These are phyloP conservation scores for Chironomus tentans DNA, from an alignment of 2,888 invertebrate genomes.

Conservation along the genomic window DNA sequence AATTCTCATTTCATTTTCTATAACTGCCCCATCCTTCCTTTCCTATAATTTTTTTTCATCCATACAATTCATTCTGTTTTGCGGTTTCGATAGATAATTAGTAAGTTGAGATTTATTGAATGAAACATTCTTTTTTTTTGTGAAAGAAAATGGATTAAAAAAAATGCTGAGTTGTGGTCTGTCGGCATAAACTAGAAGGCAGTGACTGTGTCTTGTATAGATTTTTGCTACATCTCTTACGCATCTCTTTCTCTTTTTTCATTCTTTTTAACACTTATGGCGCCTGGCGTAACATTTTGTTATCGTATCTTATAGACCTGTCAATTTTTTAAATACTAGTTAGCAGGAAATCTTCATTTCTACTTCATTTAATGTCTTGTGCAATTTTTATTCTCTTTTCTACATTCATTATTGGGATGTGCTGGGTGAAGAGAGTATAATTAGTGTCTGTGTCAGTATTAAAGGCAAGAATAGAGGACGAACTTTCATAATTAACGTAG, in stretches of 20 bases:
- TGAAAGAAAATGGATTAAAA: neutral
- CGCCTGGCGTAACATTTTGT: neutral
- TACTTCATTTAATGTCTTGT: neutral
- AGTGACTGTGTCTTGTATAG: neutral
- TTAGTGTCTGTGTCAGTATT: too few relatives aligned
- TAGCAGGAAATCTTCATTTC: neutral
- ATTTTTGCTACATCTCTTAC: neutral
- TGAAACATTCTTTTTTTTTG: neutral
- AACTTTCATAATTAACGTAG: too few relatives aligned
- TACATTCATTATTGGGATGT: too few relatives aligned
- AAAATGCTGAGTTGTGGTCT: conserved; percentile 6
- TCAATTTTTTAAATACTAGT: neutral
- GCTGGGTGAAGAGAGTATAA: too few relatives aligned
- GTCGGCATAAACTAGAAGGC: neutral
- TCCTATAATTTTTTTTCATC: too few relatives aligned
- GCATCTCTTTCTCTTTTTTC: neutral
- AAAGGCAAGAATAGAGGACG: too few relatives aligned
- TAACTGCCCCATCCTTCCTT: too few relatives aligned
- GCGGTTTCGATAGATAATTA: neutral
- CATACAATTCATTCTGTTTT: neutral
- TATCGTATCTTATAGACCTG: neutral
- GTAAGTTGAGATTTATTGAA: neutral
- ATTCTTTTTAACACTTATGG: neutral
- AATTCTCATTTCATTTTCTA: neutral
- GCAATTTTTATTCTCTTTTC: too few relatives aligned